Percentiles rank a stretch among this genome's conserved stretches.
Evolutionary conservation across 2,113 vertebrate species (phyloP).

Genomic region (Emydocephalus ijimae): DNA sequence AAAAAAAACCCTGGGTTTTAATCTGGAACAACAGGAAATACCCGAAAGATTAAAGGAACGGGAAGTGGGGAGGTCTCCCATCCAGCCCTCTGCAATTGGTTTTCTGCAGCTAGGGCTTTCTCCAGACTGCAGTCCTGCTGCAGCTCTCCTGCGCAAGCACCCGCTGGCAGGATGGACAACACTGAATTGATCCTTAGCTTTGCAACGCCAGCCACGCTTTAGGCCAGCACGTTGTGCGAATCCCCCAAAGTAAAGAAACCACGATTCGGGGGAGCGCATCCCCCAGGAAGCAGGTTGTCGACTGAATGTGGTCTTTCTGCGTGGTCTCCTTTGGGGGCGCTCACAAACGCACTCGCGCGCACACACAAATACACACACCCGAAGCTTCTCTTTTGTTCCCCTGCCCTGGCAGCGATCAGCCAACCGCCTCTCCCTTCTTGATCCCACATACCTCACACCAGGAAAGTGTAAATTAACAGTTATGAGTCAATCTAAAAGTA

Average conservation of each 20-base stretch:
- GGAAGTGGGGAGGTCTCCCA: too few relatives aligned
- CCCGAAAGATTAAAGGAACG: not conserved
- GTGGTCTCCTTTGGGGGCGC: too few relatives aligned
- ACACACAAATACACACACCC: accelerated
- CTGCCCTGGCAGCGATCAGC: not conserved
- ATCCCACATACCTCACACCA: too few relatives aligned
- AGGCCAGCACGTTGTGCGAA: not conserved
- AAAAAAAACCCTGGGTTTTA: not conserved
- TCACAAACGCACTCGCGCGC: too few relatives aligned
- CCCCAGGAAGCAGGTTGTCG: too few relatives aligned
- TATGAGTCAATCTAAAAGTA: not conserved
- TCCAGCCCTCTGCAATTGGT: not conserved
- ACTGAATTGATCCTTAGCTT: not conserved
- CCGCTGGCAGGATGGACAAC: not conserved
- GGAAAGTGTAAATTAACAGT: not conserved
- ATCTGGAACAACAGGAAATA: not conserved
- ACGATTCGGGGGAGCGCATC: not conserved
- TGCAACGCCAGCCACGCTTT: not conserved
- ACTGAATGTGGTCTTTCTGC: not conserved
- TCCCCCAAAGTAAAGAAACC: not conserved
- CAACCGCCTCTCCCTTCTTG: not conserved
- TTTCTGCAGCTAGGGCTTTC: not conserved
- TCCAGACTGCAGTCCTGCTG: not conserved
- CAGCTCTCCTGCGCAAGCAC: not conserved
- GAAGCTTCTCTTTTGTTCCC: not conserved